Evolutionary conservation across 2,888 invertebrate species (phyloP), one percentile per base, ranked within the genome.

Genomic region (Lottia gigantea): DNA sequence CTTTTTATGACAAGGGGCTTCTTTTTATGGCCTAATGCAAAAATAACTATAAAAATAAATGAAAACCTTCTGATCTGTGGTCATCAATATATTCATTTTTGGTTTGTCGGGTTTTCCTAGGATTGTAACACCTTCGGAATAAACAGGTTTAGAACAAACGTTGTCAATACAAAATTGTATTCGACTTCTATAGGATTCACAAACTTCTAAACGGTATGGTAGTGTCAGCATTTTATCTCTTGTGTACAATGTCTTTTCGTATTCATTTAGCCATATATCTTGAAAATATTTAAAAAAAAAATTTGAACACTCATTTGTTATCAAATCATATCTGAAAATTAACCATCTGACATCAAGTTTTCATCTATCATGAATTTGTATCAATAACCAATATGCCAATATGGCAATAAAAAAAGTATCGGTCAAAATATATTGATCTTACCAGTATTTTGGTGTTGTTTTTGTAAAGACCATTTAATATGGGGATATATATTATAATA

Each of bases 161-260:
- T 65, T 61, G 12, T 66, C 71, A 11, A 74, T 72, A 71, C 78
- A 79, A 45, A 78, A 71, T 61, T 76, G 70, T 25, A 80, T 63
- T 11, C 62, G 66, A 19, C 71, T 40, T 25, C 80, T 64, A 47
- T 76, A 78, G 7, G 62, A 70, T 16, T 46, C 46, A 1, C 79
- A 78, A 12, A 78, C 68, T n/a, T 72, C 40, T 12, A 79, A 68
- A 15, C 46, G 12, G 7, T 74, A 46, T 16, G 71, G 71, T 26
- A 67, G 68, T n/a, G 67, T 72, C 14, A 26, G 63, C 25, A 74
- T 26, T 19, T 45, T 55, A 45, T 71, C 47, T 23, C 67, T 31
- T 0, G 66, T 49, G 15, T 73, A 49, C n/a, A 68, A 62, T 62
- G 68, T 61, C 49, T 70, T 74, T 0, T 67, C 74, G 19, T 70